Evolutionary conservation across 1,140 invertebrate genomes (phyloP), one percentile per base, ranked within the genome.

Genomic region (Globodera ellingtonae): DNA sequence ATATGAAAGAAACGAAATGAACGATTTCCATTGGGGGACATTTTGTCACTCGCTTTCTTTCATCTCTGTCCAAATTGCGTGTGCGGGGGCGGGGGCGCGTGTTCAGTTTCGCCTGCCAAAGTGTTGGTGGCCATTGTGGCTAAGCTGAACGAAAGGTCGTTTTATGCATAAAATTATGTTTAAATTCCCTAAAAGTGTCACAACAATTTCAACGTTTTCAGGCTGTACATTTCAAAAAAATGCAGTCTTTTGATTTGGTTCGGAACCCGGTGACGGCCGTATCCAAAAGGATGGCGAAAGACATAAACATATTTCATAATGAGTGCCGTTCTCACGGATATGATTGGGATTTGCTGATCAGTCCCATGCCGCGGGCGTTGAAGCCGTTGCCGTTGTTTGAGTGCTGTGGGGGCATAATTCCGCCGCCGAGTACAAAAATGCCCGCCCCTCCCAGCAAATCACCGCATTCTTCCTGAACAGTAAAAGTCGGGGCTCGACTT

Each of bases 301-400:
- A 35, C 35, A 35, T 35, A 35, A 35, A 35, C 35, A 35, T 35
- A 35, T 35, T 35, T 35, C 35, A 35, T 35, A 35, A 15, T 65
- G 59, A 13, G n/a, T 65, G 13, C 59, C 13, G n/a, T 21, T 15
- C 67, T 70, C 46, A 70, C 67, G 67, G 67, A 18, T 70, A 70
- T 47, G 67, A 70, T 47, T 70, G 67, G 2, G 67, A 44, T 47
- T 70, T 70, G 67, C 67, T 70, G 67, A 70, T 70, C 21, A 18
- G 56, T 62, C 56, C 56, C 21, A 35, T 70, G 9, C 35, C 67
- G 8, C 67, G 67, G 7, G 18, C 66, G 35, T 2, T 70, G 67
- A 4, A 10, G 18, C 15, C 18, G 56, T 10, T 70, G 67, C 24
- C 56, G 18, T 18, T 5, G 56, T 18, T 18, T 62, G 56, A n/a